Evolutionary conservation across 2,113 vertebrate species (phyloP).

Genomic region (Ptychochromis oligacanthus): DNA sequence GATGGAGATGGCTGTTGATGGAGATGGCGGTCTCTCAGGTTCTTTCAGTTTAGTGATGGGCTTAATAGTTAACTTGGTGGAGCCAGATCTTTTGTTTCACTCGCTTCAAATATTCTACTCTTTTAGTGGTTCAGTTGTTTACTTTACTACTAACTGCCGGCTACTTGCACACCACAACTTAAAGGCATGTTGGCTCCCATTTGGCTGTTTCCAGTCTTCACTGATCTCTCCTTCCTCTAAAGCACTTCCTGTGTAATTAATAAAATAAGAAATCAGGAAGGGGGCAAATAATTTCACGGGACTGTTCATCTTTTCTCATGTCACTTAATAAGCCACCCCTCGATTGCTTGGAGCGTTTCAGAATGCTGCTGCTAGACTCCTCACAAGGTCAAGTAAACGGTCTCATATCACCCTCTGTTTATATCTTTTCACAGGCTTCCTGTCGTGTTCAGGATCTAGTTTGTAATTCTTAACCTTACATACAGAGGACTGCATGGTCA

Average conservation of each 20-base stretch:
- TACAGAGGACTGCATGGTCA: background rate
- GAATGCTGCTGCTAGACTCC: slow-evolving; percentile 3
- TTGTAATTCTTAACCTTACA: background rate
- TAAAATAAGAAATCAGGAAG: no score
- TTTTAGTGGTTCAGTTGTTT: background rate
- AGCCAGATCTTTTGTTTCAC: background rate
- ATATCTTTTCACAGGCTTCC: background rate
- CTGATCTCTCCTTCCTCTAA: no score
- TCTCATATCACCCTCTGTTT: background rate
- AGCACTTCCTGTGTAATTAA: no score
- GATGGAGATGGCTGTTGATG: slow-evolving; percentile 11
- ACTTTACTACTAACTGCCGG: background rate
- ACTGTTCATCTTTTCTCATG: background rate
- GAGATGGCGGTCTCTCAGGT: background rate
- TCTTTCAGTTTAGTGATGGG: slow-evolving; percentile 5
- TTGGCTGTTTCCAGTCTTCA: background rate
- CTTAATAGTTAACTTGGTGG: background rate
- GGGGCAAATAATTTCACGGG: no score
- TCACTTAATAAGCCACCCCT: slow-evolving; percentile 8
- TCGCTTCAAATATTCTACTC: background rate
- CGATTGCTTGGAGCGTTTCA: background rate
- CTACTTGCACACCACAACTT: background rate
- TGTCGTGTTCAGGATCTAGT: background rate
- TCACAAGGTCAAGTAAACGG: background rate
- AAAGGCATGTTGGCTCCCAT: background rate